A percentile compares a stretch with the other conserved stretches of the same genome.
Conservation (phyloP, 2,113 vertebrate genomes). For the Malurus elegans region DNA sequence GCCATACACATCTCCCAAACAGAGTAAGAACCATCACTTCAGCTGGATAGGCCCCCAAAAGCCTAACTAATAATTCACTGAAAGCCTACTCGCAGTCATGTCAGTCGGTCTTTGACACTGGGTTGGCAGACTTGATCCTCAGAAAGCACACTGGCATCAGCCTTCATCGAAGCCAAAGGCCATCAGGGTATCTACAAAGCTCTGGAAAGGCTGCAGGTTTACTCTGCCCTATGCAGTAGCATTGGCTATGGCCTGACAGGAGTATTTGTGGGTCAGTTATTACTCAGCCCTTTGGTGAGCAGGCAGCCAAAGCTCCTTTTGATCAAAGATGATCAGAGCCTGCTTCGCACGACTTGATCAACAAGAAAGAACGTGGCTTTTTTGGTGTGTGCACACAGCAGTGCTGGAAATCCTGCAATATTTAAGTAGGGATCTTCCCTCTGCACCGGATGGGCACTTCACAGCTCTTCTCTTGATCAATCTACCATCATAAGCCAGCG, state of each 20-base stretch:
- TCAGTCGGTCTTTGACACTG: background rate
- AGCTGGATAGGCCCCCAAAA: background rate
- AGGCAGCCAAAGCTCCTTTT: background rate
- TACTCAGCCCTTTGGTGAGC: background rate
- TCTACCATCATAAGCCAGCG: background rate
- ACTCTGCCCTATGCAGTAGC: background rate
- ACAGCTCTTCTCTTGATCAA: background rate
- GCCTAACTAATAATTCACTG: background rate
- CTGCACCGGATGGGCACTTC: background rate
- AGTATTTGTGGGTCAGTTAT: background rate
- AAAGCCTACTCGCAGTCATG: background rate
- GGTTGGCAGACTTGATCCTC: background rate
- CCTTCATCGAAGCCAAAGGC: slow-evolving; percentile 16
- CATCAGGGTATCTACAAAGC: background rate
- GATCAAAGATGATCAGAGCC: background rate
- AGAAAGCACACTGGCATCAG: background rate
- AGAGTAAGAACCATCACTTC: background rate
- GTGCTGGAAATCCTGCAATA: slow-evolving; percentile 43
- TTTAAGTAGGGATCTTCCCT: background rate
- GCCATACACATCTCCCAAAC: background rate
- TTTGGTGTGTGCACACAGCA: background rate
- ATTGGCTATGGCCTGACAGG: background rate
- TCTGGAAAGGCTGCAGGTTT: background rate
- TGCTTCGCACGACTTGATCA: background rate
- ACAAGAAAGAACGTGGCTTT: accelerated